phyloP scores from a whole-genome alignment of 2,888 invertebrate species.

The Noctua fimbriata region DNA sequence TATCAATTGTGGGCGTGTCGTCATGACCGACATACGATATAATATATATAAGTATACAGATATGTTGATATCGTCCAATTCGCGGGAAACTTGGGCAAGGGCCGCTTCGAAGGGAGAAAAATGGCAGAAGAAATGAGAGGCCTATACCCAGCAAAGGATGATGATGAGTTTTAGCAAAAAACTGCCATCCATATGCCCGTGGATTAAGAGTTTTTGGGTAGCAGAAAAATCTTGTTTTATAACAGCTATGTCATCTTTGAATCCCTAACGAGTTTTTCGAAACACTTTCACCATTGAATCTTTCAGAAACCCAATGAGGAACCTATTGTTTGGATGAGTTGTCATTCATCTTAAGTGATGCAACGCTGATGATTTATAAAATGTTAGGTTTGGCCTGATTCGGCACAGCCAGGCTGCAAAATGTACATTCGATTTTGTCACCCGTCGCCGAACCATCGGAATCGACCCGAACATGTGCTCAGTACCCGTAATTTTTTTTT shows the following conservation, averaged over 20 bases:
- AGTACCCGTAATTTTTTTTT: too few relatives aligned
- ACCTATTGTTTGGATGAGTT: too few relatives aligned
- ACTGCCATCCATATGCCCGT: too few relatives aligned
- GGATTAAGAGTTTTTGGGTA: neutral
- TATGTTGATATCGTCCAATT: neutral
- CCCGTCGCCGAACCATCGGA: neutral
- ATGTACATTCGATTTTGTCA: neutral
- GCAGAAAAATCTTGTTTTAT: neutral
- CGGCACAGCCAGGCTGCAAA: neutral
- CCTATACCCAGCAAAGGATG: neutral
- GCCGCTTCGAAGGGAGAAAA: neutral
- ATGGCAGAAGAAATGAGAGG: neutral
- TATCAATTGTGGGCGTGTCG: constrained; percentile 54
- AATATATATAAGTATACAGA: constrained; percentile 1
- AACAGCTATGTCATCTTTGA: neutral
- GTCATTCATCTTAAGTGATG: neutral
- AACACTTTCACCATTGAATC: neutral
- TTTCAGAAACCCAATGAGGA: neutral
- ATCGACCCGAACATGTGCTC: neutral
- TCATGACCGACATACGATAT: constrained; percentile 35
- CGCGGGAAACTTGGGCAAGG: neutral
- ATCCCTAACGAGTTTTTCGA: neutral
- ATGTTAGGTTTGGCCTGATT: neutral
- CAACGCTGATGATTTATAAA: neutral
- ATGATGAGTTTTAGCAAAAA: neutral